Conservation (phyloP, 2,113 vertebrate species). For the Piaya cayana region DNA sequence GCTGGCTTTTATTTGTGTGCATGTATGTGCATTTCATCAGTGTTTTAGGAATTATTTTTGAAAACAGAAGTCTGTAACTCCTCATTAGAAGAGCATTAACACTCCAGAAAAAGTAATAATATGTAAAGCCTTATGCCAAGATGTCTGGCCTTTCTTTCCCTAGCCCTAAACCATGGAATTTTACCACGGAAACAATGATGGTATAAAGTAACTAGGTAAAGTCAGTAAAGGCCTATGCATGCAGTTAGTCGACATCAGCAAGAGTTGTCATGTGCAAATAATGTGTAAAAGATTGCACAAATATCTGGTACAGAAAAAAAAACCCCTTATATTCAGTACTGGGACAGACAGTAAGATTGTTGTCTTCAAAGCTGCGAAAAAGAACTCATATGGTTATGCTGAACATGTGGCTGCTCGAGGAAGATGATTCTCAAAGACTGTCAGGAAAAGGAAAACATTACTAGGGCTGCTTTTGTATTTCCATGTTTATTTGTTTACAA, state of each 20-base stretch:
- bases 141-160: neutral
- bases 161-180: neutral
- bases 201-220: neutral
- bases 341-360: constrained; percentile 1
- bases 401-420: constrained; percentile 50
- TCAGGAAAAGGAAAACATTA: constrained; percentile 49
- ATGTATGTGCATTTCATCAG: neutral
- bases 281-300: neutral
- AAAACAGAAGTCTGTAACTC: neutral
- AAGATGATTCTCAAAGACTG: constrained; percentile 51
- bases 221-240: neutral
- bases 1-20: neutral
- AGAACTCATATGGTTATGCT: constrained; percentile 10
- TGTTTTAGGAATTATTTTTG: neutral
- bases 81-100: neutral
- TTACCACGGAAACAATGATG: neutral
- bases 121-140: neutral
- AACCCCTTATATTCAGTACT: neutral
- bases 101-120: neutral
- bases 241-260: neutral
- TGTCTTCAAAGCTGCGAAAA: constrained; percentile 44
- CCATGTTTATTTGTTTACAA: constrained; percentile 41
- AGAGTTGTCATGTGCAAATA: neutral
- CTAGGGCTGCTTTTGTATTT: constrained; percentile 35
- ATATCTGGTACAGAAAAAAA: neutral